Conservation (phyloP, 1,140 invertebrate species). For the Solenopsis fugax region DNA sequence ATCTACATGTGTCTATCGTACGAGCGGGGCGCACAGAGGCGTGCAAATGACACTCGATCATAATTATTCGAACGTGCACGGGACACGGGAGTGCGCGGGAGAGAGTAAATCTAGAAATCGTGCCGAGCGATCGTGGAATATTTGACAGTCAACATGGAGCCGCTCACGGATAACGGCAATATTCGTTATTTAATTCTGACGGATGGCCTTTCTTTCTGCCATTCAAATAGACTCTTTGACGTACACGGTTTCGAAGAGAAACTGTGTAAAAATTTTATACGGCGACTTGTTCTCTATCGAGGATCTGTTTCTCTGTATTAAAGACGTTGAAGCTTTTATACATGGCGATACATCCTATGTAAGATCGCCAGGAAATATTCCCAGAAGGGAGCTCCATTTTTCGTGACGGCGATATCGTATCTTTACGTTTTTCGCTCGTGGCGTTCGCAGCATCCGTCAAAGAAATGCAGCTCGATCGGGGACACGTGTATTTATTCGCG, state of each 20-base stretch:
- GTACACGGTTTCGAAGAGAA: not conserved
- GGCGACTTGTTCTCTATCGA: not conserved
- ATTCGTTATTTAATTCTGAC: conserved; percentile 11
- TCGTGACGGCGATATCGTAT: conserved; percentile 37
- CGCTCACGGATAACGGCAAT: not conserved
- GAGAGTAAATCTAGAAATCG: not conserved
- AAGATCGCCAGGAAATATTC: conserved; percentile 47
- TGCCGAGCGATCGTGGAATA: not conserved
- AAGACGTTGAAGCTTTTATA: not conserved
- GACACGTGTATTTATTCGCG: conserved; percentile 57
- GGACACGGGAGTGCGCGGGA: too few species aligned
- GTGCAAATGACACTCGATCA: conserved; percentile 37
- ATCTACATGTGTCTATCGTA: not conserved
- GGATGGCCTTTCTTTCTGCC: not conserved
- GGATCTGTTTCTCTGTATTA: not conserved
- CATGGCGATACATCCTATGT: not conserved
- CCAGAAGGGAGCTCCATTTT: conserved; percentile 52
- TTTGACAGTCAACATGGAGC: not conserved
- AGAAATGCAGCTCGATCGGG: conserved; percentile 35
- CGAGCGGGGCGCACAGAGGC: not conserved
- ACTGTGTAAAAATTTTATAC: not conserved
- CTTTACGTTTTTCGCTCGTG: conserved; percentile 28
- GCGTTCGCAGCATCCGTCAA: conserved; percentile 29
- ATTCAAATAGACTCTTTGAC: not conserved
- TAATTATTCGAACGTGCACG: conserved; percentile 17